Conservation (phyloP, 2,113 vertebrate genomes). For the Bujurquina vittata region DNA sequence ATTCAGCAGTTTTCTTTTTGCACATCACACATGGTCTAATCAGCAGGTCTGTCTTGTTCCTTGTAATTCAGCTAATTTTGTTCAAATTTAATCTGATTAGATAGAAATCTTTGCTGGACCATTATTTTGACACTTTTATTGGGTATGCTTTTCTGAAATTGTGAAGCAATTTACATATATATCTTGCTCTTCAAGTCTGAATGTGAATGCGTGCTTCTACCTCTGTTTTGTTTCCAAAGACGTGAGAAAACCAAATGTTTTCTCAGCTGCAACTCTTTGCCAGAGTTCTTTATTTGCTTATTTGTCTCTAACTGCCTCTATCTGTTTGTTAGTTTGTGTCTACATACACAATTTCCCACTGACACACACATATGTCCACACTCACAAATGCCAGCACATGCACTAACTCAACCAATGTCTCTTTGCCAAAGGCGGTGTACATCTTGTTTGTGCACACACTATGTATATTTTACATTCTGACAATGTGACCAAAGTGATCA, state of each 20-base stretch:
- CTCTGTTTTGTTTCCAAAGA: not conserved
- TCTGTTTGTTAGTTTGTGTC: slow-evolving; percentile 31
- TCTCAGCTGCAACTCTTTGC: not conserved
- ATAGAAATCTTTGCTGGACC: not conserved
- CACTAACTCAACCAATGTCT: slow-evolving; percentile 24
- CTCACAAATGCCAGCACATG: not conserved
- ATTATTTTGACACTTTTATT: not conserved
- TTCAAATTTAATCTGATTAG: not conserved
- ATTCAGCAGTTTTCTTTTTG: not conserved
- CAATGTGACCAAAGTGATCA: slow-evolving; percentile 62
- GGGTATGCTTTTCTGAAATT: not conserved
- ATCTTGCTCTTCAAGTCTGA: not conserved
- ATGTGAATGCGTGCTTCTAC: slow-evolving; percentile 1
- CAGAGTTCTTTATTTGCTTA: not conserved
- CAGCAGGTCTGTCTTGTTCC: no score
- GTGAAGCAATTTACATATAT: not conserved
- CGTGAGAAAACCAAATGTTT: not conserved
- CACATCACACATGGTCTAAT: no score
- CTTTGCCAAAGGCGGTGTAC: slow-evolving; percentile 54
- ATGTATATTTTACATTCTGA: slow-evolving; percentile 71
- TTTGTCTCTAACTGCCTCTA: slow-evolving; percentile 21
- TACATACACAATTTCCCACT: not conserved
- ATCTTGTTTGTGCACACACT: slow-evolving; percentile 39
- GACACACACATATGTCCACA: not conserved
- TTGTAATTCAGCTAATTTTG: not conserved